Conservation (phyloP, 2,888 invertebrate species). For the Carcina quercana region DNA sequence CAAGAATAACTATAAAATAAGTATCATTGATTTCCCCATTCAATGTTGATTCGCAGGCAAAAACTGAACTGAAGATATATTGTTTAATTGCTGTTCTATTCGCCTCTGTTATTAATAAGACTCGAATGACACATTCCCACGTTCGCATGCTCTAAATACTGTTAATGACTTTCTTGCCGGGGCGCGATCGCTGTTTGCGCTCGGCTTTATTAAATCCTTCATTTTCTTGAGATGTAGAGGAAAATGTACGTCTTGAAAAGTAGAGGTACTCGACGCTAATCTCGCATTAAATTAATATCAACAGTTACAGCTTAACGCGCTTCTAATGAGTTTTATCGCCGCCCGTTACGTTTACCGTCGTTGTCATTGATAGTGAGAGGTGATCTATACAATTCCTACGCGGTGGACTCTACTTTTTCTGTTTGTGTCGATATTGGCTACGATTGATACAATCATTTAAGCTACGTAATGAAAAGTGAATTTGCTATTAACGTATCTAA, state of each 20-base stretch:
- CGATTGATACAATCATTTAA: slow-evolving; percentile 43
- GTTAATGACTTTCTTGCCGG: slow-evolving; percentile 32
- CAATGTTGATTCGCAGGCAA: slow-evolving; percentile 37
- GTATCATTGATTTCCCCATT: slow-evolving; percentile 35
- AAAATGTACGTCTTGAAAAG: slow-evolving; percentile 8
- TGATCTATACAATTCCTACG: slow-evolving; percentile 36
- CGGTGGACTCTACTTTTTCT: slow-evolving; percentile 36
- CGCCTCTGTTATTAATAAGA: slow-evolving; percentile 38
- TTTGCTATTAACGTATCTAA: slow-evolving; percentile 30
- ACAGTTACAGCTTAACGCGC: neutral
- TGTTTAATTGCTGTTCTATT: slow-evolving; percentile 23
- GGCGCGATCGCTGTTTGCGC: slow-evolving; percentile 15
- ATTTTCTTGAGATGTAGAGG: slow-evolving; percentile 25
- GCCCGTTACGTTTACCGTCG: too few relatives aligned
- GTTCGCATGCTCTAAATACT: slow-evolving; percentile 59
- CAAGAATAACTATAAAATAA: slow-evolving; percentile 28
- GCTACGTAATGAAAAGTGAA: slow-evolving; percentile 49
- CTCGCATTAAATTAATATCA: too few relatives aligned
- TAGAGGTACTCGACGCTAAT: too few relatives aligned
- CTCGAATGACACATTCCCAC: slow-evolving; percentile 51
- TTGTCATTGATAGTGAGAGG: slow-evolving; percentile 46
- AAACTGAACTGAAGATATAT: slow-evolving; percentile 19
- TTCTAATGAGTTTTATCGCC: too few relatives aligned
- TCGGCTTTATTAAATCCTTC: slow-evolving; percentile 22
- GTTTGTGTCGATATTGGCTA: slow-evolving; percentile 29